Evolutionary conservation across 2,113 vertebrate species (phyloP).

Genomic region (Actenoides hombroni): DNA sequence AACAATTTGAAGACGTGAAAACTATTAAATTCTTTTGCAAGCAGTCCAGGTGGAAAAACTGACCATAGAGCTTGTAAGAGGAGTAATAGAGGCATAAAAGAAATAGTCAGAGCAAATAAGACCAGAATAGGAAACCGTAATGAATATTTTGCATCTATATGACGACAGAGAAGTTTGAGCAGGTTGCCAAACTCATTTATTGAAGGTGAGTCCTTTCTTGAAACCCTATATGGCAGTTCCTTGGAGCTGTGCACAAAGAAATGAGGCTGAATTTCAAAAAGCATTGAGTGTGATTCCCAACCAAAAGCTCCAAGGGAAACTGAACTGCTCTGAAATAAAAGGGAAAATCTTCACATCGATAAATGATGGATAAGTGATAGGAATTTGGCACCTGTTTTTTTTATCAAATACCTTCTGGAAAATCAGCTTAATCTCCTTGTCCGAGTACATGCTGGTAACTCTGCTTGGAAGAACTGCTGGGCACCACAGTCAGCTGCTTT

Average conservation of each 20-base stretch:
- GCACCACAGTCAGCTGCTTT: neutral
- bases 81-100: neutral
- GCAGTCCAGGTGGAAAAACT: neutral
- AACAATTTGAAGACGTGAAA: neutral
- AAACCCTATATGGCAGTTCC: accelerated
- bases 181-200: neutral
- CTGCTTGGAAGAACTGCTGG: neutral
- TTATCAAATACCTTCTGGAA: neutral
- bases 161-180: accelerated
- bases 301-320: neutral
- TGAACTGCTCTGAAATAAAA: neutral
- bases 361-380: neutral
- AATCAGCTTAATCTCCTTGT: neutral
- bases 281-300: accelerated
- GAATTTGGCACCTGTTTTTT: neutral
- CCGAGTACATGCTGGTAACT: accelerated
- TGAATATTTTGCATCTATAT: neutral
- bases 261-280: neutral
- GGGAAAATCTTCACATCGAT: neutral
- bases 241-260: neutral
- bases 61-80: neutral
- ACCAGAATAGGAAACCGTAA: neutral
- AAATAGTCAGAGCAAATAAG: neutral
- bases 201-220: neutral
- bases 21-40: neutral